Conservation (phyloP, 1,140 invertebrate species). For the Antheraea mylitta region DNA sequence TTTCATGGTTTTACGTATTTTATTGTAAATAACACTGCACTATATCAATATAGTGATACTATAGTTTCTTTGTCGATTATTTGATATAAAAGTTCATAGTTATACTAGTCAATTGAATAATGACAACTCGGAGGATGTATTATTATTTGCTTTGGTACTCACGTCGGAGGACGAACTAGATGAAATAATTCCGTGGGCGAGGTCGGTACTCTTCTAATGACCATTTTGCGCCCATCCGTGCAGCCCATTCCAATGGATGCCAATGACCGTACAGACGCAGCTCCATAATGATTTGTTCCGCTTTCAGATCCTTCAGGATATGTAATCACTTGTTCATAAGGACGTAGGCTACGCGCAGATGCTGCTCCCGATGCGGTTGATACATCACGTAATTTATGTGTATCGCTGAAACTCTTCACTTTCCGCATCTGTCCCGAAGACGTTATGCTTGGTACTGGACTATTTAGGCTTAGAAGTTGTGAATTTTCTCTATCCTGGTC, state of each 20-base stretch:
- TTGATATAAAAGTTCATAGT: constrained; percentile 23
- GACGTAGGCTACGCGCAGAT: constrained; percentile 65
- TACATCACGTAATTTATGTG: constrained; percentile 67
- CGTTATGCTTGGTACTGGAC: constrained; percentile 55
- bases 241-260: constrained; percentile 92
- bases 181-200: constrained; percentile 90
- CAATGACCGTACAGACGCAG: constrained; percentile 85
- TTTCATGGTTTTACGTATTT: neutral
- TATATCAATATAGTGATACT: neutral
- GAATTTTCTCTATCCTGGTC: constrained; percentile 51
- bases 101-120: constrained; percentile 61
- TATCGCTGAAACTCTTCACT: constrained; percentile 72
- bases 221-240: constrained; percentile 91
- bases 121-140: constrained; percentile 57
- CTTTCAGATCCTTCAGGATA: constrained; percentile 72
- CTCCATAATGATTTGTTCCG: constrained; percentile 78
- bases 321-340: constrained; percentile 64
- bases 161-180: constrained; percentile 89
- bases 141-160: constrained; percentile 78
- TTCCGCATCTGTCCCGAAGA: constrained; percentile 71
- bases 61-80: neutral
- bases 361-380: constrained; percentile 65
- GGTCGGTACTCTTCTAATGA: constrained; percentile 88
- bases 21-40: neutral
- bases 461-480: constrained; percentile 54